phyloP scores from a whole-genome alignment of 2,888 invertebrate species.

The Drosophila niveifrons region DNA sequence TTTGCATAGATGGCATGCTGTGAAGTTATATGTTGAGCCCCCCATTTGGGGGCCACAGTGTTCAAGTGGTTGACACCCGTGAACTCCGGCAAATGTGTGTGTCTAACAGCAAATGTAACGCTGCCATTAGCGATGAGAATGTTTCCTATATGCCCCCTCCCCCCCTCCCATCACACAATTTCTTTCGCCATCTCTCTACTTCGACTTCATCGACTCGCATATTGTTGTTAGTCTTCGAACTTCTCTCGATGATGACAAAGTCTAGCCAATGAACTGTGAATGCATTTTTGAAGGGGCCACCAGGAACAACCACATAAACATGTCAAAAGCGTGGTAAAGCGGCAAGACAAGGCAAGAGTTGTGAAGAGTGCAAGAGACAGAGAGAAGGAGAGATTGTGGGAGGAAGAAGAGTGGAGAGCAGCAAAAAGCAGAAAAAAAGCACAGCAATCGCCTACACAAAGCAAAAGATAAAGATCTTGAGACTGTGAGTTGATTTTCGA shows the following conservation, averaged over 20 bases:
- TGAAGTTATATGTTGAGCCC: constrained; percentile 27
- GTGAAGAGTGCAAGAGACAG: background rate
- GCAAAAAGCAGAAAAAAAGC: constrained; percentile 1
- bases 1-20: constrained; percentile 26
- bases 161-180: too few species aligned
- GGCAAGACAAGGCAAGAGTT: background rate
- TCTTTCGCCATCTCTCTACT: background rate
- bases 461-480: constrained; percentile 46
- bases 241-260: constrained; percentile 48
- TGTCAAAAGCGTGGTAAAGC: constrained; percentile 22
- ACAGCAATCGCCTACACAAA: constrained; percentile 32
- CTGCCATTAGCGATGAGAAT: constrained; percentile 56
- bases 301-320: constrained; percentile 46
- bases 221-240: constrained; percentile 13
- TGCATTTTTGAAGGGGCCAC: constrained; percentile 32
- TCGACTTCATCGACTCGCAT: background rate
- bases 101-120: constrained; percentile 59
- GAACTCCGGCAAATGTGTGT: constrained; percentile 57
- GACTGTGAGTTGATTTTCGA: constrained; percentile 50
- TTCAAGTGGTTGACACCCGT: constrained; percentile 70
- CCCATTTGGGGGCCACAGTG: constrained; percentile 52
- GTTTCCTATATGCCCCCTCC: background rate
- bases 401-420: background rate
- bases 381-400: background rate
- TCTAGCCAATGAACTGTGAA: constrained; percentile 66